Base-by-base conservation (phyloP, 2,888 invertebrate species). In the Ormyrus labotus region DNA sequence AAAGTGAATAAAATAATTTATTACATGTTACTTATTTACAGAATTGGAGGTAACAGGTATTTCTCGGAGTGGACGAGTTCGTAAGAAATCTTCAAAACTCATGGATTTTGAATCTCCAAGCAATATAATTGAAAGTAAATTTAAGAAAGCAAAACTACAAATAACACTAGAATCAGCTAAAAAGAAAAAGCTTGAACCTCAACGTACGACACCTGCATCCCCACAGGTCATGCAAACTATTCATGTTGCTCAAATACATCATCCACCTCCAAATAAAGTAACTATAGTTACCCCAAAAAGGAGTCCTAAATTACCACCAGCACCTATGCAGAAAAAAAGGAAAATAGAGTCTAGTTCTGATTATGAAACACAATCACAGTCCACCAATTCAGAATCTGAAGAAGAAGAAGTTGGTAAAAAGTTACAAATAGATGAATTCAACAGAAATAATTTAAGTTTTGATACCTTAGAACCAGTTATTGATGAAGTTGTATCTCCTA, bases 1-100 rank as follows among this genome's bases (percentile, higher is more conserved):
- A 19, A 19, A 19, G 19, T 1, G 1, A 19, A 19, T 19, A 19
- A 19, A 19, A 19, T 19, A 19, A 50, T 55, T 6, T 64, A 57
- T 34, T 61, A 19, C n/a, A 61, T 47, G 10, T 69, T 74, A 0
- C n/a, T 64, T 19, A 65, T 83, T 88, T 89, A 82, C 89, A 93
- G 95, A 95, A 92, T 92, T 96, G 86, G 96, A 96, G 91, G 96
- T 96, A 78, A 96, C 96, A 71, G 97, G 97, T 7, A 94, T 97
- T 60, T 97, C 97, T 1, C 93, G 97, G 75, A 97, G 97, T 86
- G 97, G 97, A 45, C 93, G 97, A 77, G 97, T 98, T 0, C 92
- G 98, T 74, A 98, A 98, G 92, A 98, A 98, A 91, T 98, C 98
- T 45, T 97, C 98, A 0, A 98, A 98, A 90, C 92, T 99, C 65